Evolutionary conservation across 2,888 invertebrate genomes (phyloP).

Genomic region (Diarsia brunnea): DNA sequence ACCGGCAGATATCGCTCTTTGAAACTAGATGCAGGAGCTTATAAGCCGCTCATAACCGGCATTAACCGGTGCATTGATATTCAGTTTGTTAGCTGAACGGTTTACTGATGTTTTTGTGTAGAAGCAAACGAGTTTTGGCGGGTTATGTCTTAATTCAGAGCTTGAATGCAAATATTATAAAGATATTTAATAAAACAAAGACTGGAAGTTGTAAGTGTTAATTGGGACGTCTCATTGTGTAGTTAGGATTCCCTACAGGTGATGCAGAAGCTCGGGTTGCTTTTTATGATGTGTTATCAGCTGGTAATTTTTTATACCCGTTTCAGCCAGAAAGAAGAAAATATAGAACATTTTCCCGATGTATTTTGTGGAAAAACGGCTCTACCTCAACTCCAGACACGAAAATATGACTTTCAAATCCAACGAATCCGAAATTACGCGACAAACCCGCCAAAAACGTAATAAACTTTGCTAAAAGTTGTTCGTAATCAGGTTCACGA

Average conservation of each 20-base stretch:
- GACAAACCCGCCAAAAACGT: constrained; percentile 34
- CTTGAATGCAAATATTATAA: background rate
- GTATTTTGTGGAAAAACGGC: constrained; percentile 2
- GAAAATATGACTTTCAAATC: constrained; percentile 42
- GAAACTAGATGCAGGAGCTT: constrained; percentile 57
- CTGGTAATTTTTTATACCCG: background rate
- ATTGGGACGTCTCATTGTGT: background rate
- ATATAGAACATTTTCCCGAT: background rate
- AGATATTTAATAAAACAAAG: constrained; percentile 2
- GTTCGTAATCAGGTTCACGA: constrained; percentile 54
- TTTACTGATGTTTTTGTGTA: constrained; percentile 44
- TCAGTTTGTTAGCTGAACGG: constrained; percentile 58
- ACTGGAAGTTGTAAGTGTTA: background rate
- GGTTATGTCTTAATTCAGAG: constrained; percentile 19
- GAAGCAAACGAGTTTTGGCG: constrained; percentile 1
- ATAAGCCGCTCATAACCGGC: constrained; percentile 59
- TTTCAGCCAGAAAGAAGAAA: background rate
- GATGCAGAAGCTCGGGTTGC: background rate
- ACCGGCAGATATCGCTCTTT: constrained; percentile 58
- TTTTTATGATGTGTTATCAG: background rate
- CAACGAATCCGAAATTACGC: constrained; percentile 43
- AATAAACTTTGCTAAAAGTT: constrained; percentile 55
- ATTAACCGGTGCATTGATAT: constrained; percentile 61
- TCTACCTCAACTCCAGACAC: background rate
- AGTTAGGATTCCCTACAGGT: background rate